These are phyloP conservation scores for Tridacna gigas DNA, from an alignment of 2,888 invertebrate species.

Conservation along the genomic window DNA sequence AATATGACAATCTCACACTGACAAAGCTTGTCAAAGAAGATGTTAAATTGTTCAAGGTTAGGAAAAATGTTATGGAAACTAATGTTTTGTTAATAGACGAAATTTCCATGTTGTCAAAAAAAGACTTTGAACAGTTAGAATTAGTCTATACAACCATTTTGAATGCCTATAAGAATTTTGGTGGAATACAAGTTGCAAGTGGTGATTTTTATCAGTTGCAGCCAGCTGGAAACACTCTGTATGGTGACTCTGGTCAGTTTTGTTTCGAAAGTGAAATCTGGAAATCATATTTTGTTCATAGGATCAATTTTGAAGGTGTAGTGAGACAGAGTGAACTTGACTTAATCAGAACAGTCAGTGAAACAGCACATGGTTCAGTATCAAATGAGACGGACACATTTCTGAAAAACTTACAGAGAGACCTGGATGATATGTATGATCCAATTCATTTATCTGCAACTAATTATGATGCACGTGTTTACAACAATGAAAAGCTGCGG, in stretches of 20 bases:
- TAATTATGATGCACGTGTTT: constrained; percentile 44
- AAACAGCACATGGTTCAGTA: constrained; percentile 34
- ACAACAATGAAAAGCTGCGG: constrained; percentile 18
- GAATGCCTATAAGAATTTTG: constrained; percentile 27
- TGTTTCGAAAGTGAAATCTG: constrained; percentile 53
- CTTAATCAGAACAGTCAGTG: constrained; percentile 40
- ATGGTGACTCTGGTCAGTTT: constrained; percentile 41
- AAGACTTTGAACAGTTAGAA: constrained; percentile 40
- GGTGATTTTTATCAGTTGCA: constrained; percentile 59
- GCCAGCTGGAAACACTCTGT: constrained; percentile 42
- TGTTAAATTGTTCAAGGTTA: background rate
- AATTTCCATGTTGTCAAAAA: constrained; percentile 38
- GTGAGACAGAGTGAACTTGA: constrained; percentile 41
- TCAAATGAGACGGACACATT: constrained; percentile 34
- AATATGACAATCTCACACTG: constrained; percentile 35
- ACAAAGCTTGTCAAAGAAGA: constrained; percentile 23
- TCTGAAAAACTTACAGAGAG: constrained; percentile 36
- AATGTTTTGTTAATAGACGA: constrained; percentile 26
- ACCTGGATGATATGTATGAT: constrained; percentile 9
- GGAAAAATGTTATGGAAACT: background rate
- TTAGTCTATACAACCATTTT: constrained; percentile 19
- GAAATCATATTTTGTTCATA: constrained; percentile 33
- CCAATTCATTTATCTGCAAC: constrained; percentile 40
- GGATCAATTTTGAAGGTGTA: constrained; percentile 31
- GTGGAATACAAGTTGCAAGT: constrained; percentile 40